Base-by-base conservation (phyloP, 64 coral and sea anemone genomes). In the Montipora cactus region DNA sequence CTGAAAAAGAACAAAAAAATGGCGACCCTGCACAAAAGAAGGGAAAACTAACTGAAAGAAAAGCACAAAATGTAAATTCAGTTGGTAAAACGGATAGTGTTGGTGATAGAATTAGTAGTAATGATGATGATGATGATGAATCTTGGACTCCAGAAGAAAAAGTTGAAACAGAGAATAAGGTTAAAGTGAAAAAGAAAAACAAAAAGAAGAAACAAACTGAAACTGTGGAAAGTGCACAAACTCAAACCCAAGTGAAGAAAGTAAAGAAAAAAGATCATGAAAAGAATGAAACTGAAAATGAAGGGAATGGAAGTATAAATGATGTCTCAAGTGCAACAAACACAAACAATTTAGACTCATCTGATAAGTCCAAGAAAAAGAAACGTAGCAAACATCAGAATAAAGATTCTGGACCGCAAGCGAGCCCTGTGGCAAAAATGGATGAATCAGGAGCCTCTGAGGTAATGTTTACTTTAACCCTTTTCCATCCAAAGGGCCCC, bases 191-290 rank as follows among this genome's bases (percentile, higher is more conserved):
- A 61, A 47, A 4, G 16, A 19, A 12, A 79, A 93, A 75, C 66
- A 49, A 67, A 55, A 10, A 46, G 18, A 75, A 77, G 84, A 83
- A 8, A 78, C 74, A 75, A 49, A 64, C 70, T 77, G 71, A 66
- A n/a, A 78, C 10, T 8, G 44, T 76, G 23, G 73, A 83, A 83
- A 92, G 53, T 84, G 59, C 25, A 45, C 53, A 84, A 78, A 14
- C 37, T 51, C 25, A 92, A 67, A 92, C 75, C 25, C 75, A 16
- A 15, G 77, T 25, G 58, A 92, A 92, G 45, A 85, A 83, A 86
- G 75, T 55, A 19, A 77, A 58, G 22, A 84, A 78, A 86, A 22
- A 86, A 71, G 8, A 8, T 67, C 16, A 47, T 49, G 47, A 47
- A 49, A 10, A 49, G 1, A 71, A 71, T 71, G 21, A 21, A 18